Percentiles rank a stretch among this genome's conserved stretches.
phyloP scores from a whole-genome alignment of 35 echinoderm and acorn worm genomes.

The Holothuria glaberrima region DNA sequence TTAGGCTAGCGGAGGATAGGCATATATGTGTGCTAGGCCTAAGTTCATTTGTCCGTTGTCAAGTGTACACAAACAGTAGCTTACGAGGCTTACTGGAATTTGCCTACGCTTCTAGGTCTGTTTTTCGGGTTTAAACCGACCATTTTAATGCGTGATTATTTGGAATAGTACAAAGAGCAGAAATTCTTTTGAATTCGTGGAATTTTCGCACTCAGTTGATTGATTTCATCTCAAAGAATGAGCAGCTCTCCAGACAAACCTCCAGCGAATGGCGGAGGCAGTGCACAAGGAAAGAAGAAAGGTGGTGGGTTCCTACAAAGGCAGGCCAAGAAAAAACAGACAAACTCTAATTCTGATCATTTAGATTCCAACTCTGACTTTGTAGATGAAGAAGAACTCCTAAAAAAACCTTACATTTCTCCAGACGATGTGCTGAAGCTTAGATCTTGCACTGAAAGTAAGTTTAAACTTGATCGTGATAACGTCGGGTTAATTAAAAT shows the following conservation, averaged over 20 bases:
- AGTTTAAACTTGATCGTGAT: too few species aligned
- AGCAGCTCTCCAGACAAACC: conserved; percentile 86
- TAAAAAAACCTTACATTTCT: conserved; percentile 71
- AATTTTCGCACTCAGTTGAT: background rate
- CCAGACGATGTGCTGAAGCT: conserved; percentile 93
- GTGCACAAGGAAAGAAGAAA: conserved; percentile 88
- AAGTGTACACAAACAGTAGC: conserved; percentile 42
- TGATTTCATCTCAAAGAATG: conserved; percentile 43
- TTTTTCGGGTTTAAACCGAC: background rate
- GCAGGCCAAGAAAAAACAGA: conserved; percentile 93
- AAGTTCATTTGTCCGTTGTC: background rate
- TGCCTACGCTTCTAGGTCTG: background rate
- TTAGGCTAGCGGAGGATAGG: too few species aligned
- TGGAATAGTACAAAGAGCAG: background rate
- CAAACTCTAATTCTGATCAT: conserved; percentile 63
- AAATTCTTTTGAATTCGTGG: background rate
- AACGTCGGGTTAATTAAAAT: too few species aligned
- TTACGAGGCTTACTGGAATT: background rate
- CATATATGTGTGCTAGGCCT: background rate
- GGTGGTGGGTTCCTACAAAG: conserved; percentile 93
- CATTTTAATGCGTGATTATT: background rate
- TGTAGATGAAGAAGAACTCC: conserved; percentile 75
- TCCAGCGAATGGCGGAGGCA: conserved; percentile 79
- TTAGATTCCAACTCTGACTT: conserved; percentile 32
- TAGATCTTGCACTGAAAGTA: conserved; percentile 83